A percentile compares a stretch with the other conserved stretches of the same genome.
Conservation (phyloP, 2,888 invertebrate genomes). For the Torymus auratus region DNA sequence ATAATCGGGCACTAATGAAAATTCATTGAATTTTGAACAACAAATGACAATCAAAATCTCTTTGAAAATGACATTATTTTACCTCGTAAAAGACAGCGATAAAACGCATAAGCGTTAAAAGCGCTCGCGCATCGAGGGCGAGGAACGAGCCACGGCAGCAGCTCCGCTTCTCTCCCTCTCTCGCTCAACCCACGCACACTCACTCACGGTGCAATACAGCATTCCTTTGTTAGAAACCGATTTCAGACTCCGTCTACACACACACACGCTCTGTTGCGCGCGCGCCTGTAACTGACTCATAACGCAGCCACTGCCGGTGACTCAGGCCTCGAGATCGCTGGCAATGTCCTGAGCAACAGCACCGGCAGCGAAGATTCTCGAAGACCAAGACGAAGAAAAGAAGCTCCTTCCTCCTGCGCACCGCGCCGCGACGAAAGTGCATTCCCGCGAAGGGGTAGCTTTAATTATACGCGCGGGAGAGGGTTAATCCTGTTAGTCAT, state of each 20-base stretch:
- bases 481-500: conserved; percentile 50
- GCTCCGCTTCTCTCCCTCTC: conserved; percentile 11
- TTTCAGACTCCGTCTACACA: conserved; percentile 62
- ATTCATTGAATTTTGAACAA: no score
- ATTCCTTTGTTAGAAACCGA: conserved; percentile 74
- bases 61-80: no score
- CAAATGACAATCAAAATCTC: no score
- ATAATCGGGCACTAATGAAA: no score
- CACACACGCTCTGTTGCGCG: conserved; percentile 57
- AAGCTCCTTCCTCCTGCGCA: not conserved
- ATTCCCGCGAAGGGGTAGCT: conserved; percentile 28
- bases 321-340: conserved; percentile 71
- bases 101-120: no score
- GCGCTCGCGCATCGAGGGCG: no score
- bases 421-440: not conserved
- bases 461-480: conserved; percentile 31
- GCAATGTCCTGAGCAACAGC: conserved; percentile 66
- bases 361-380: conserved; percentile 56
- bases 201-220: conserved; percentile 59
- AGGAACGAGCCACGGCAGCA: not conserved
- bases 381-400: conserved; percentile 20
- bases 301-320: conserved; percentile 63
- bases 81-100: no score
- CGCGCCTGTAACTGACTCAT: conserved; percentile 67
- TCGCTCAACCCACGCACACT: no score